Conservation (phyloP, 2,888 invertebrate species). For the Coelinius sp. region DNA sequence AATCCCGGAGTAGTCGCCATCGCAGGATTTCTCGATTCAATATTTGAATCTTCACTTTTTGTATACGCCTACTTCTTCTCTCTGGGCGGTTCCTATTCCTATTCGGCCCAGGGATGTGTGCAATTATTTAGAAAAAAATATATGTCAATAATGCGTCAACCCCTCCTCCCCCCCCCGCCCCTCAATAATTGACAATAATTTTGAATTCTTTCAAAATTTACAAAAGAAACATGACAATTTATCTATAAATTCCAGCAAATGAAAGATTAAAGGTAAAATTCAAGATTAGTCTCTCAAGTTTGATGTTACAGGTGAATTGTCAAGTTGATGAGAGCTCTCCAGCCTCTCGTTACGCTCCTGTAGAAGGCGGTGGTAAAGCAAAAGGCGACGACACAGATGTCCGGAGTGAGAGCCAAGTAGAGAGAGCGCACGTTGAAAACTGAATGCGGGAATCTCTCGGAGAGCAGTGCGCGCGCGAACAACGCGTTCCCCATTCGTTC, state of each 20-base stretch:
- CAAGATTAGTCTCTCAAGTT: too few relatives aligned
- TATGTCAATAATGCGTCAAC: too few relatives aligned
- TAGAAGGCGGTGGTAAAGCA: slow-evolving; percentile 64
- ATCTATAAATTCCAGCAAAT: too few relatives aligned
- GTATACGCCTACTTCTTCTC: slow-evolving; percentile 62
- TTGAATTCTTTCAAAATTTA: too few relatives aligned
- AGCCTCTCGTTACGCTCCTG: slow-evolving; percentile 56
- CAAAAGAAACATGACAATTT: too few relatives aligned
- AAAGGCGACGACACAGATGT: slow-evolving; percentile 57
- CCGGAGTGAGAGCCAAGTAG: slow-evolving; percentile 45
- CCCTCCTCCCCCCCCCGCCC: not conserved
- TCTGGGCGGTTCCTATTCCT: slow-evolving; percentile 65
- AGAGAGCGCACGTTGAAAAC: slow-evolving; percentile 40
- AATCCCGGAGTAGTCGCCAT: slow-evolving; percentile 53
- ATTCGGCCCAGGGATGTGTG: slow-evolving; percentile 62
- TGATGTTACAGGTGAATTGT: too few relatives aligned
- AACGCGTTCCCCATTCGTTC: slow-evolving; percentile 16
- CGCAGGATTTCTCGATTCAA: slow-evolving; percentile 56
- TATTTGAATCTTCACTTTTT: slow-evolving; percentile 57
- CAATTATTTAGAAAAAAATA: not conserved
- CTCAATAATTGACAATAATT: not conserved
- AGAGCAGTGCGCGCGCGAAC: not conserved
- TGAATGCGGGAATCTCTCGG: slow-evolving; percentile 21
- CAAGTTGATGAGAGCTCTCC: slow-evolving; percentile 17
- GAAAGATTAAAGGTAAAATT: too few relatives aligned